Conservation (phyloP, 2,113 vertebrate genomes). For the Physeter macrocephalus region DNA sequence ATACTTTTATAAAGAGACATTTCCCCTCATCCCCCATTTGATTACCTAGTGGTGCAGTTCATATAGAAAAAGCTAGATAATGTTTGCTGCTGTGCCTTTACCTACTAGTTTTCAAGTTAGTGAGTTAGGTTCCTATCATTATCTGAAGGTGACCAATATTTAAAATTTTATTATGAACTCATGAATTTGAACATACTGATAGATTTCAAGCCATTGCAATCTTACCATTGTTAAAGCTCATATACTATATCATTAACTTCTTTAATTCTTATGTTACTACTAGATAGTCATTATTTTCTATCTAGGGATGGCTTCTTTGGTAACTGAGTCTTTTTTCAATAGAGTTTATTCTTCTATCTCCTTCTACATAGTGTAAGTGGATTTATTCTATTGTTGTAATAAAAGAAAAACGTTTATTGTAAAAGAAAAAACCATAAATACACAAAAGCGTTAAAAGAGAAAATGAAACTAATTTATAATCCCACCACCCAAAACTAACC, state of each 20-base stretch:
- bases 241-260: neutral
- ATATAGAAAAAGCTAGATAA: neutral
- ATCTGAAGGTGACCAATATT: neutral
- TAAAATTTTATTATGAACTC: neutral
- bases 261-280: neutral
- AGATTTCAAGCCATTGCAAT: neutral
- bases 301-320: neutral
- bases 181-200: neutral
- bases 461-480: neutral
- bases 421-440: neutral
- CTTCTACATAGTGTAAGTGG: neutral
- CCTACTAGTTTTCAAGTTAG: neutral
- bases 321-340: neutral
- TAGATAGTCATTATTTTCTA: neutral
- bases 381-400: neutral
- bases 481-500: neutral
- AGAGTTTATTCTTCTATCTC: neutral
- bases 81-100: neutral
- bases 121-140: neutral
- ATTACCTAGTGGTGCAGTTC: neutral
- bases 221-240: slow-evolving; percentile 21
- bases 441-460: neutral
- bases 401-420: neutral
- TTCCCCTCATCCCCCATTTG: neutral
- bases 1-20: neutral